phyloP scores from a whole-genome alignment of 23 tunicate genomes.

The Styela clava region DNA sequence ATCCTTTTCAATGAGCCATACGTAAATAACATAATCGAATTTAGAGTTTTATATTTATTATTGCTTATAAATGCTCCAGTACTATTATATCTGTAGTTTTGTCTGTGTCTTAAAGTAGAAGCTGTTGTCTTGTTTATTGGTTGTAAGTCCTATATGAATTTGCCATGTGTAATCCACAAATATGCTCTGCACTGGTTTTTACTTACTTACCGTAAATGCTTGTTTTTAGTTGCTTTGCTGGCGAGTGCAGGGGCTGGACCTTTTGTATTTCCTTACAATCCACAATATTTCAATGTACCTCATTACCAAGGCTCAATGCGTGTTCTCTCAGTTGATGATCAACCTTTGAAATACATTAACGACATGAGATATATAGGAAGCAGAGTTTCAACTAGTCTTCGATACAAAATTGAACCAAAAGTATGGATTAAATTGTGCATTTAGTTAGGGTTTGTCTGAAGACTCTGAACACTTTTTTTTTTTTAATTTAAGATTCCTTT shows the following conservation, averaged over 20 bases:
- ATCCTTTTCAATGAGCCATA: conserved; percentile 7
- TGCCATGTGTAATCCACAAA: too few species aligned
- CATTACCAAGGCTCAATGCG: conserved; percentile 36
- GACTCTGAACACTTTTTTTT: too few species aligned
- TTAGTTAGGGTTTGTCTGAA: not conserved
- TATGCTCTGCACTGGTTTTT: too few species aligned
- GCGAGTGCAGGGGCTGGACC: conserved; percentile 20
- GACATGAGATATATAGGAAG: conserved; percentile 46
- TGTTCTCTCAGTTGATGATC: conserved; percentile 38
- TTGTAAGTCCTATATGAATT: too few species aligned
- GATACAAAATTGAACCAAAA: conserved; percentile 48
- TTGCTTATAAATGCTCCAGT: too few species aligned
- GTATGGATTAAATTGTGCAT: not conserved
- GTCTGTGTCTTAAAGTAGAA: too few species aligned
- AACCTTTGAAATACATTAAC: conserved; percentile 35
- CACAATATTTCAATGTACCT: conserved; percentile 30
- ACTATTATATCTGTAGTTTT: too few species aligned
- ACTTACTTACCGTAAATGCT: too few species aligned
- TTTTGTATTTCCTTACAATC: not conserved
- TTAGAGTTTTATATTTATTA: too few species aligned
- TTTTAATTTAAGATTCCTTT: too few species aligned
- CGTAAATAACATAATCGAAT: too few species aligned
- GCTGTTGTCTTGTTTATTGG: too few species aligned
- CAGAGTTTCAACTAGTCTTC: conserved; percentile 8
- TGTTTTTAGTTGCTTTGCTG: conserved; percentile 33